Evolutionary conservation across 2,797 vertebrate species (phyloP).

Genomic region (Hapalemur alaotrensis): DNA sequence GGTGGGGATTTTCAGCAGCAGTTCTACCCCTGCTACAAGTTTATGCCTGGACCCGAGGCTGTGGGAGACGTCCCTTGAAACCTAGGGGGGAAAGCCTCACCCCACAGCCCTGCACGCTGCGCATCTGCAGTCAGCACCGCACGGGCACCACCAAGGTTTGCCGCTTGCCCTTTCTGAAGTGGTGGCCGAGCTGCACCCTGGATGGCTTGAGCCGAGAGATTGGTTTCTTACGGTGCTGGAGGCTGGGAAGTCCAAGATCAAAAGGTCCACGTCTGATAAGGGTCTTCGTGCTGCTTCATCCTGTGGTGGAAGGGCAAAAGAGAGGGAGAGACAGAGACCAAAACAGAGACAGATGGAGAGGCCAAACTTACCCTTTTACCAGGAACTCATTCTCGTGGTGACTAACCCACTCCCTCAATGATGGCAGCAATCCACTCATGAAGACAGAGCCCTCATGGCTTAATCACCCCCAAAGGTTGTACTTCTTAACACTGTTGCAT

Average conservation of each 20-base stretch:
- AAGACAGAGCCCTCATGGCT: neutral
- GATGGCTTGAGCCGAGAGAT: neutral
- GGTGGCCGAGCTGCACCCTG: neutral
- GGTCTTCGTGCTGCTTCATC: too few relatives aligned
- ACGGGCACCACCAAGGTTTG: too few relatives aligned
- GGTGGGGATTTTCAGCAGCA: neutral
- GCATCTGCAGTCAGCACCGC: neutral
- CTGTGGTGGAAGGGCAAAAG: neutral
- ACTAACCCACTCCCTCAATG: neutral
- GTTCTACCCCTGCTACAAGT: neutral
- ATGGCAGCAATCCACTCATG: neutral
- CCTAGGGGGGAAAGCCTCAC: neutral
- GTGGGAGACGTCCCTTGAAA: neutral
- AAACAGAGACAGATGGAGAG: neutral
- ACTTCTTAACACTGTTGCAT: rapidly evolving
- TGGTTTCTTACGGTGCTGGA: neutral
- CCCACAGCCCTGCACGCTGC: too few relatives aligned
- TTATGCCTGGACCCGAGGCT: neutral
- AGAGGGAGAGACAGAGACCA: neutral
- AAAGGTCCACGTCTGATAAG: neutral
- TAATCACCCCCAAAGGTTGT: too few relatives aligned
- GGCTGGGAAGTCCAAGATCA: neutral
- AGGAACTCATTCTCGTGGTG: neutral
- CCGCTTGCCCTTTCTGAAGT: neutral
- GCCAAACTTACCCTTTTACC: too few relatives aligned